A percentile compares a stretch with the other conserved stretches of the same genome.
Evolutionary conservation across 2,888 invertebrate genomes (phyloP).

Genomic region (Ennomos fuscantarius): DNA sequence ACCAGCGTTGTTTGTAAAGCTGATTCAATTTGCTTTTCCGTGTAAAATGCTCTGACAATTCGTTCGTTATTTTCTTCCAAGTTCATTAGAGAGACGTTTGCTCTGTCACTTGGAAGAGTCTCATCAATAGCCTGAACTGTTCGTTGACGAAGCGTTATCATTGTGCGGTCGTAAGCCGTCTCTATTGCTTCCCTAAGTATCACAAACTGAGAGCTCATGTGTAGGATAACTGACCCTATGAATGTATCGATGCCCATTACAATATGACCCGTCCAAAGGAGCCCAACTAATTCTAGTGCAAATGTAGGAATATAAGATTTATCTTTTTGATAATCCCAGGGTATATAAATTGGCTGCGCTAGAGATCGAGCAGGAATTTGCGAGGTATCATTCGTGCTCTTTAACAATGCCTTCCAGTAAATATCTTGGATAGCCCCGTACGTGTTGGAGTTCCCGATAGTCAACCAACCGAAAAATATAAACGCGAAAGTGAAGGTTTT

Average conservation of each 20-base stretch:
- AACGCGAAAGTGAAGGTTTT: conserved; percentile 68
- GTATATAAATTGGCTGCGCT: conserved; percentile 77
- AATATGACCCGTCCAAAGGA: conserved; percentile 79
- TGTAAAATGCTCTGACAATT: conserved; percentile 54
- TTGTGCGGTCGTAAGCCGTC: conserved; percentile 70
- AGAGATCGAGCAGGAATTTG: conserved; percentile 61
- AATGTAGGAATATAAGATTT: conserved; percentile 67
- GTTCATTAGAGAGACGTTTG: conserved; percentile 23
- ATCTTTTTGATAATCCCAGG: conserved; percentile 75
- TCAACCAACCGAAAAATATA: conserved; percentile 76
- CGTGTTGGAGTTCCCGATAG: conserved; percentile 70
- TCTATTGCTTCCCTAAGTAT: conserved; percentile 69
- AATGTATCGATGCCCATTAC: conserved; percentile 79
- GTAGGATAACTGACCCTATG: conserved; percentile 73
- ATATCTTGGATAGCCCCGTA: conserved; percentile 73
- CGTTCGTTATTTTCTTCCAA: conserved; percentile 52
- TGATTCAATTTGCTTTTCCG: conserved; percentile 60
- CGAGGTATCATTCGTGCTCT: conserved; percentile 57
- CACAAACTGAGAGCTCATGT: conserved; percentile 75
- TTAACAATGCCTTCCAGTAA: conserved; percentile 65
- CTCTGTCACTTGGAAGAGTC: conserved; percentile 30
- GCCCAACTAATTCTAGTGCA: conserved; percentile 68
- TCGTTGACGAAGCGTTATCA: conserved; percentile 51
- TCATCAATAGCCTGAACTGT: conserved; percentile 38
- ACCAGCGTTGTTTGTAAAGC: conserved; percentile 61